phyloP scores from a whole-genome alignment of 2,797 vertebrate species.

The Anomalospiza imberbis region DNA sequence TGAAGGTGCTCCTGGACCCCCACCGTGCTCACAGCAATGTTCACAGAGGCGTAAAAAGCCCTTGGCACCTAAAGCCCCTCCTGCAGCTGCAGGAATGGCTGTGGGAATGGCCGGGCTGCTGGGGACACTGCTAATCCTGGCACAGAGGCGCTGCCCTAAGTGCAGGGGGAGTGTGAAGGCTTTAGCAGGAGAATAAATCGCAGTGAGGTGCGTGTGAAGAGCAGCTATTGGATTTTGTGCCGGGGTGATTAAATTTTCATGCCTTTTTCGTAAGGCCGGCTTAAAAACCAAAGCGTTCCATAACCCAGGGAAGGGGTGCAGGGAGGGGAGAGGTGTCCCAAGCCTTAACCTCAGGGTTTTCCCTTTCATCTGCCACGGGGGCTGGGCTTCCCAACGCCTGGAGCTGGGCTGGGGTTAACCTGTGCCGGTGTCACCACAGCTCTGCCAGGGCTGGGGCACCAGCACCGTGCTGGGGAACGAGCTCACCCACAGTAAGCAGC shows the following conservation, averaged over 20 bases:
- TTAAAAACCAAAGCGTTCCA: neutral
- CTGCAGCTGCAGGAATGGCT: neutral
- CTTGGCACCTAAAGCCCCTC: neutral
- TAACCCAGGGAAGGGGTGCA: neutral
- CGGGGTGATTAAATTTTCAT: neutral
- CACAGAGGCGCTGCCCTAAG: neutral
- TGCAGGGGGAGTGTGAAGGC: neutral
- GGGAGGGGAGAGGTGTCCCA: neutral
- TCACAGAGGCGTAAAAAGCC: neutral
- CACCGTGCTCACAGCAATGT: neutral
- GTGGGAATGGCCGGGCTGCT: rapidly evolving
- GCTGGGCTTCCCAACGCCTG: neutral
- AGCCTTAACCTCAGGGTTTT: neutral
- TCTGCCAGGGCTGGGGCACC: neutral
- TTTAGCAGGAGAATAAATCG: neutral
- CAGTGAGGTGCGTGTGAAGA: neutral
- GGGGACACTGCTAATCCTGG: rapidly evolving
- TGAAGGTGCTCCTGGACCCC: rapidly evolving
- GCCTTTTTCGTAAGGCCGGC: neutral
- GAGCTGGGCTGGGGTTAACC: neutral
- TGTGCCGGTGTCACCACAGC: neutral
- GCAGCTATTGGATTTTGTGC: neutral
- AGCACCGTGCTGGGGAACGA: neutral
- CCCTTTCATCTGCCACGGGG: neutral
- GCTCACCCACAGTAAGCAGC: neutral